Base-by-base conservation (phyloP, 2,888 invertebrate genomes). In the Lasioglossum villosulum region DNA sequence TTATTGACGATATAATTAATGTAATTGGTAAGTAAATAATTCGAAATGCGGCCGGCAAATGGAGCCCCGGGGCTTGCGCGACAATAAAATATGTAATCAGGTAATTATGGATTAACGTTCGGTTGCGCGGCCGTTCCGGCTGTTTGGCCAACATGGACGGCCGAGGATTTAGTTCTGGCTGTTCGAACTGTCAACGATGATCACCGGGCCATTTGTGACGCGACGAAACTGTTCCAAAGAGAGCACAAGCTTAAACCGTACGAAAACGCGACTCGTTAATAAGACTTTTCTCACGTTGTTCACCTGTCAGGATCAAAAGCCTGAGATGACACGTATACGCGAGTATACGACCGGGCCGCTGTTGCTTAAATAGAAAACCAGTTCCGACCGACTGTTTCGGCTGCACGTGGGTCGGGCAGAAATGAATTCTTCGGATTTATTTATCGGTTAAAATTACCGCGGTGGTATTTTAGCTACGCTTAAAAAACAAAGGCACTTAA, bases 211-310 rank as follows among this genome's bases (percentile, higher is more conserved):
- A 83, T 85, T 83, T 81, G 71, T 37, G 83, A 74, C 42, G 48
- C n/a, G 82, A 19, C n/a, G 76, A 70, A 76, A 85, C 34, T 34
- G 48, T 52, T 5, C 27, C 23, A 23, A 19, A 30, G 78, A 10
- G 12, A 5, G 34, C 8, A 30, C 52, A 6, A 48, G 48, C 48
- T 30, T 14, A 30, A 19, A 3, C 42, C 37, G 59, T 56, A 75
- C 45, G 63, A 80, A 75, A 23, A 3, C 77, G 77, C 63, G 59
- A 27, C 77, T 78, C 77, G 85, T 81, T 84, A 81, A 86, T 84
- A 78, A 78, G 78, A 75, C 84, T 78, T 80, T 86, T 86, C 86
- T 86, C 86, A 74, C 85, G 78, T 84, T 84, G 81, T 79, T 75
- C 80, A 86, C 80, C 84, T 84, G 80, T 81, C 85, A 84, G 75